phyloP scores from a whole-genome alignment of 2,888 invertebrate genomes.

The Eristalis intricaria region DNA sequence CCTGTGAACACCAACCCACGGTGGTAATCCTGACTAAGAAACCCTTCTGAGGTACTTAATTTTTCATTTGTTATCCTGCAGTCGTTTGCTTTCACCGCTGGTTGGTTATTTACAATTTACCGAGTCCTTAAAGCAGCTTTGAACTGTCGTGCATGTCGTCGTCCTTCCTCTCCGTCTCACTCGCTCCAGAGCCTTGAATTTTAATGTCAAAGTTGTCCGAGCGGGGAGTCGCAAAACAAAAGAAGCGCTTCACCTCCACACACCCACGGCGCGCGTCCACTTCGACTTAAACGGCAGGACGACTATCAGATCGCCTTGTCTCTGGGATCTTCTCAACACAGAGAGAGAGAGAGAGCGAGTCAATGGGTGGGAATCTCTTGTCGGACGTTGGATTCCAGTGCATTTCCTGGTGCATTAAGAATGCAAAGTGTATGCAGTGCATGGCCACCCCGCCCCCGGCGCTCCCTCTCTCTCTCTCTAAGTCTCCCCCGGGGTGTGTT shows the following conservation, averaged over 20 bases:
- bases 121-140: constrained; percentile 47
- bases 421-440: constrained; percentile 67
- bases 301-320: constrained; percentile 16
- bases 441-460: not conserved
- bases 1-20: not conserved
- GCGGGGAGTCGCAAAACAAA: not conserved
- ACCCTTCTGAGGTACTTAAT: constrained; percentile 55
- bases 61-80: constrained; percentile 63
- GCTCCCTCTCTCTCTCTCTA: constrained; percentile 5
- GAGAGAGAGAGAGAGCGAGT: not conserved
- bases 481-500: constrained; percentile 22
- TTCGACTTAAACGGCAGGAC: constrained; percentile 15
- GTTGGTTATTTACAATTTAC: constrained; percentile 56
- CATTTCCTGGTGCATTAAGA: constrained; percentile 71
- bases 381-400: constrained; percentile 56
- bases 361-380: constrained; percentile 52
- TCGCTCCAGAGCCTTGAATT: constrained; percentile 59
- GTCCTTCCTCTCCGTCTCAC: not conserved
- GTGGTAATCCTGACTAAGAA: constrained; percentile 36
- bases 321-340: constrained; percentile 12
- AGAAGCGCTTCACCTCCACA: not conserved
- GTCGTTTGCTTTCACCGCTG: not conserved
- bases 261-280: constrained; percentile 22
- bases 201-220: constrained; percentile 65
- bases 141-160: constrained; percentile 16